Evolutionary conservation across 2,888 invertebrate species (phyloP), one percentile per base, ranked within the genome.

Genomic region (Drosophila formosana): DNA sequence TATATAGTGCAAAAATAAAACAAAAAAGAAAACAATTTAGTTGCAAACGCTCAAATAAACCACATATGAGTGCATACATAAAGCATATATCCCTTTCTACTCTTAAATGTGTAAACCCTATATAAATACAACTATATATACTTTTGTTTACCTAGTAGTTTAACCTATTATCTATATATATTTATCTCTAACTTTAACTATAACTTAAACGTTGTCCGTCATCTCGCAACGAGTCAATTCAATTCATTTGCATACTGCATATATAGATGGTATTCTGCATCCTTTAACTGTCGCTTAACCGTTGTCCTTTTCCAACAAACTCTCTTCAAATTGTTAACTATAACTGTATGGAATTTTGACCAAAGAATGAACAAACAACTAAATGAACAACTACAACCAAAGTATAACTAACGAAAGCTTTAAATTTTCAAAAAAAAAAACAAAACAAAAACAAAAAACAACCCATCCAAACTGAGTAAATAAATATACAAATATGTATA

Each of bases 341-440:
- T 26, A 57, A 37, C 52, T 72, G 11, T 63, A 60, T 65, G 57
- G 56, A 66, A 53, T 72, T 75, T 75, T 56, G 80, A 82, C 73
- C 77, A 86, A 75, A 32, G n/a, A 13, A 56, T 18, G 8, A 41
- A 32, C 45, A 58, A 49, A 53, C 56, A 50, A 39, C 26, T 46
- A 51, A 30, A 55, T 28, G n/a, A 34, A 64, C 43, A 58, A 52
- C 58, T 56, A 56, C 63, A 58, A 51, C 64, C 41, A 79, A 76
- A 65, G 69, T 66, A 69, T 58, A 72, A 86, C 81, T 74, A 75
- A 88, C 66, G 66, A 83, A 86, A 86, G 89, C 89, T 86, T 88
- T 86, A 83, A 83, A 72, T 65, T 70, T 77, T 41, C 51, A 39
- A 46, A 37, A 73, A 65, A 55, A 34, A 64, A 45, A 39, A 25